A percentile compares a stretch with the other conserved stretches of the same genome.
phyloP scores from a whole-genome alignment of 1,140 invertebrate genomes.

The Tenebrio molitor region DNA sequence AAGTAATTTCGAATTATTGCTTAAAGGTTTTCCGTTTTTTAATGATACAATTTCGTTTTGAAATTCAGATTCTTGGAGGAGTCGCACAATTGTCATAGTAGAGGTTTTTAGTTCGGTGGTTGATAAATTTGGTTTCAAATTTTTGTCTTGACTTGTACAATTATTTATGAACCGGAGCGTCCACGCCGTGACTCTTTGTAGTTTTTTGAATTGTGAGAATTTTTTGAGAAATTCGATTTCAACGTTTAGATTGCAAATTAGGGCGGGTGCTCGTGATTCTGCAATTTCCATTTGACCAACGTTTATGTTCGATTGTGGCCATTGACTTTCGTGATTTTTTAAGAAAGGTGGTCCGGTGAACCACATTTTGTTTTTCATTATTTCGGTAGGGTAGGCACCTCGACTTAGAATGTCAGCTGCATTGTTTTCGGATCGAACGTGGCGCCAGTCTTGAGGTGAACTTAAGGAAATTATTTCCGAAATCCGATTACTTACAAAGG shows the following conservation, averaged over 20 bases:
- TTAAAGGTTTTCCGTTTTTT: too few species aligned
- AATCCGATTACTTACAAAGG: conserved; percentile 46
- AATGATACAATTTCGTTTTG: too few species aligned
- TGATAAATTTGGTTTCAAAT: too few species aligned
- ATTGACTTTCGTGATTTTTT: neutral
- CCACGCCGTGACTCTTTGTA: neutral
- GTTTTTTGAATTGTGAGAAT: neutral
- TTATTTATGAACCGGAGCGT: neutral
- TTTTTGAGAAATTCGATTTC: neutral
- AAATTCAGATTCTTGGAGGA: too few species aligned
- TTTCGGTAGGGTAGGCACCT: neutral
- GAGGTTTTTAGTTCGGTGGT: too few species aligned
- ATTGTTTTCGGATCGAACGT: conserved; percentile 37
- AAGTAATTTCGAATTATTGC: too few species aligned
- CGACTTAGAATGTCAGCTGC: conserved; percentile 31
- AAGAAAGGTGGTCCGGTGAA: conserved; percentile 1
- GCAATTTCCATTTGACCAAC: neutral
- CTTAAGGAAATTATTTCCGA: conserved; percentile 42
- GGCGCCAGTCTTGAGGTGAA: conserved; percentile 15
- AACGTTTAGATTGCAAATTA: neutral
- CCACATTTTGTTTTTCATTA: neutral
- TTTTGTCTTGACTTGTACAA: neutral
- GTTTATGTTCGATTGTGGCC: neutral
- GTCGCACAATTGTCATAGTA: too few species aligned
- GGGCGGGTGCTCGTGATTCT: neutral